Evolutionary conservation across 2,113 vertebrate species (phyloP), one percentile per base, ranked within the genome.

Genomic region (Haemorhous mexicanus): DNA sequence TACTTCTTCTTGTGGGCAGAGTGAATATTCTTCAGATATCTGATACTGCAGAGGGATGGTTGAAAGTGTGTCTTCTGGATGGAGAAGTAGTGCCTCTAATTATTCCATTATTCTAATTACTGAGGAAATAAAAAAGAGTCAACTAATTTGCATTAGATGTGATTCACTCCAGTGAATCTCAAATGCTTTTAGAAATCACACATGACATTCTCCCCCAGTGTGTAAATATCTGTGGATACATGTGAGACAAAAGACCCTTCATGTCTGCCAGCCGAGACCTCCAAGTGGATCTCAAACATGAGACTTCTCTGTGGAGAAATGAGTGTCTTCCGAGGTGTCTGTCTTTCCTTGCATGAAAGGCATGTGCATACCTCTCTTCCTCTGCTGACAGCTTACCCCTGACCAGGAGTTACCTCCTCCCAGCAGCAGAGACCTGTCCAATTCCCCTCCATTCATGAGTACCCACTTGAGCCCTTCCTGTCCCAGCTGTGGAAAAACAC

Each of bases 401-500:
- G 81, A 82, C 83, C 78, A 87, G 49, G 50, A 90, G 52, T 67
- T 89, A 74, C 88, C 76, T 92, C 62, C 55, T 96, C n/a, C 50
- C 26, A 27, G 53, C 28, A 74, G 44, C 53, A 81, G 79, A 93
- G 91, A 46, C 46, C 56, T 58, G n/a, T 37, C 74, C 74, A 90
- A 30, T 44, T 84, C 58, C 76, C 64, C 64, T 93, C 89, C 47
- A 44, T 88, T 89, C 67, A 74, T 0, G 19, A 89, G 74, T 80
- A 56, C 47, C 87, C 76, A 94, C 76, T 83, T 24, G 28, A 92
- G 84, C 46, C 61, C 53, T 94, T 94, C 56, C 75, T 93, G 66
- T 89, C 68, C 43, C 49, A 77, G 69, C 43, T 59, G 75, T 84
- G 78, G 93, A 95, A 94, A 95, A 97, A 93, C 83, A 93, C 75